These are phyloP conservation scores for Eupithecia subfuscata DNA, from an alignment of 2,888 invertebrate species.

Conservation along the genomic window DNA sequence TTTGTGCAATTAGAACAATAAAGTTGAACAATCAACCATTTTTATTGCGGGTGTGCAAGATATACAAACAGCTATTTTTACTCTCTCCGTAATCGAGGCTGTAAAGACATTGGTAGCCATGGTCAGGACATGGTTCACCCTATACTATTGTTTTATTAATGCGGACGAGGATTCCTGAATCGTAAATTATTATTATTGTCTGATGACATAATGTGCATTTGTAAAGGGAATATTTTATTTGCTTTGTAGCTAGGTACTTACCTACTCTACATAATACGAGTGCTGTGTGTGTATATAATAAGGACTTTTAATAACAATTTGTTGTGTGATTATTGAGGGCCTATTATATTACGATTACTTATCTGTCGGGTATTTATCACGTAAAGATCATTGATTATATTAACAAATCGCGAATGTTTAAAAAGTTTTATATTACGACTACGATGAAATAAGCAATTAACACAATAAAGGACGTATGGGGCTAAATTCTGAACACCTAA, in stretches of 20 bases:
- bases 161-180: constrained; percentile 23
- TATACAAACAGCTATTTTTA: neutral
- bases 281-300: no score
- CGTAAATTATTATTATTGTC: constrained; percentile 29
- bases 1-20: neutral
- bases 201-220: constrained; percentile 27
- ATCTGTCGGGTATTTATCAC: no score
- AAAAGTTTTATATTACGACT: no score
- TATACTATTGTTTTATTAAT: constrained; percentile 23
- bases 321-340: neutral
- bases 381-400: no score
- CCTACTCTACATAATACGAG: neutral
- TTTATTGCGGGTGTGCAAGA: neutral
- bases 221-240: neutral
- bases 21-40: neutral
- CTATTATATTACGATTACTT: no score
- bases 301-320: no score
- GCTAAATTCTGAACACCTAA: no score
- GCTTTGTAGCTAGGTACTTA: neutral
- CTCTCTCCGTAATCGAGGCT: neutral
- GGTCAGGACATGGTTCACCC: neutral
- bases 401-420: no score
- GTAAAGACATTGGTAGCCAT: neutral
- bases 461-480: no score
- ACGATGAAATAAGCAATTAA: no score